Evolutionary conservation across 2,797 vertebrate genomes (phyloP).

Genomic region (Ciconia nigra): DNA sequence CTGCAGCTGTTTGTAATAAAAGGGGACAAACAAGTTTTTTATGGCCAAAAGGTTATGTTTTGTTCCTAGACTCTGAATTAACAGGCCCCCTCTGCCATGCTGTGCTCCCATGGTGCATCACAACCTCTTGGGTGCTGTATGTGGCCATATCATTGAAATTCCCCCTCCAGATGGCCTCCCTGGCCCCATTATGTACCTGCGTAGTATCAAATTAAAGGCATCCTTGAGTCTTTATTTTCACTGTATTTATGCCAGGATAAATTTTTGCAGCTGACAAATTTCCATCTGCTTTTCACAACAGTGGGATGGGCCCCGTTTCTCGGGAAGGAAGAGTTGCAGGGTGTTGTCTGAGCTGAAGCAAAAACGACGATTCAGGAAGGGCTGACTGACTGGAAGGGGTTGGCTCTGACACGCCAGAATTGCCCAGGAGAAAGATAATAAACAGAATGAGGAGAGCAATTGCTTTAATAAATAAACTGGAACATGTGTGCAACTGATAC

Average conservation of each 20-base stretch:
- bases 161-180: not conserved
- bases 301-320: not conserved
- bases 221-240: not conserved
- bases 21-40: not conserved
- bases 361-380: not conserved
- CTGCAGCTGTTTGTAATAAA: not conserved
- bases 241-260: not conserved
- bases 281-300: slow-evolving; percentile 1
- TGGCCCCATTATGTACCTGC: not conserved
- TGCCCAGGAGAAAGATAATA: slow-evolving; percentile 52
- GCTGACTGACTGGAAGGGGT: slow-evolving; percentile 20
- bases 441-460: slow-evolving; percentile 44
- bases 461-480: slow-evolving; percentile 59
- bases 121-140: not conserved
- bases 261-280: slow-evolving; percentile 4
- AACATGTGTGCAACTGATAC: slow-evolving; percentile 54
- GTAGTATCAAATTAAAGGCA: not conserved
- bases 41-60: not conserved
- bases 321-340: not conserved
- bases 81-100: rapidly evolving
- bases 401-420: not conserved
- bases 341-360: not conserved
- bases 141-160: not conserved
- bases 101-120: not conserved
- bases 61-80: not conserved